These are phyloP conservation scores for Melieria picta DNA, from an alignment of 2,888 invertebrate genomes.

Conservation along the genomic window DNA sequence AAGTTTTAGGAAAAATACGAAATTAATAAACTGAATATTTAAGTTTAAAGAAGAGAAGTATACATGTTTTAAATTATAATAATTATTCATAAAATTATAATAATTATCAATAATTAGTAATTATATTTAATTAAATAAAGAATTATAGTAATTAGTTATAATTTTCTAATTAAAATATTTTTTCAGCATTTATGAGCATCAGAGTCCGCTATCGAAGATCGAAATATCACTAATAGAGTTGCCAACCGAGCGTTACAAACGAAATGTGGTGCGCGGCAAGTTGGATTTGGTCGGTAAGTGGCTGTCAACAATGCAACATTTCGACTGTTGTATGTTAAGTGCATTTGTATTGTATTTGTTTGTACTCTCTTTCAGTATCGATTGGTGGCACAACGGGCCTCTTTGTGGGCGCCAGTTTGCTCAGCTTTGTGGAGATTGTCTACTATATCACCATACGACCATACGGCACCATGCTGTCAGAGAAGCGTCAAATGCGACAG, in stretches of 20 bases:
- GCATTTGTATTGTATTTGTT: no score
- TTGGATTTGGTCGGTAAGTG: conserved; percentile 78
- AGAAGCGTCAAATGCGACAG: conserved; percentile 44
- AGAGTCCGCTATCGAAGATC: conserved; percentile 66
- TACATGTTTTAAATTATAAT: no score
- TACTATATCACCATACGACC: conserved; percentile 70
- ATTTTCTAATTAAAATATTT: background rate
- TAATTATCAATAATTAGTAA: background rate
- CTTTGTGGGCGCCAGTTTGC: conserved; percentile 74
- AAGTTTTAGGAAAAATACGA: no score
- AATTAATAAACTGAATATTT: no score
- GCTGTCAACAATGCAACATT: background rate
- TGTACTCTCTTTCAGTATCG: conserved; percentile 68
- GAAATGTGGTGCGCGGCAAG: conserved; percentile 78
- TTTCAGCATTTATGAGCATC: conserved; percentile 51
- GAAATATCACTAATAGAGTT: conserved; percentile 73
- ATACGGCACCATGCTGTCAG: conserved; percentile 53
- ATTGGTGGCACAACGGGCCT: conserved; percentile 75
- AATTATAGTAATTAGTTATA: background rate
- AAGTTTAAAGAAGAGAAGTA: no score
- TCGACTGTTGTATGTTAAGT: background rate
- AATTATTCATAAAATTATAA: no score
- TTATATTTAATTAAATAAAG: background rate
- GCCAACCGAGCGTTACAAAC: conserved; percentile 76
- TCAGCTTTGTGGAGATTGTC: conserved; percentile 73